Evolutionary conservation across 2,888 invertebrate species (phyloP).

Genomic region (Noctua comes): DNA sequence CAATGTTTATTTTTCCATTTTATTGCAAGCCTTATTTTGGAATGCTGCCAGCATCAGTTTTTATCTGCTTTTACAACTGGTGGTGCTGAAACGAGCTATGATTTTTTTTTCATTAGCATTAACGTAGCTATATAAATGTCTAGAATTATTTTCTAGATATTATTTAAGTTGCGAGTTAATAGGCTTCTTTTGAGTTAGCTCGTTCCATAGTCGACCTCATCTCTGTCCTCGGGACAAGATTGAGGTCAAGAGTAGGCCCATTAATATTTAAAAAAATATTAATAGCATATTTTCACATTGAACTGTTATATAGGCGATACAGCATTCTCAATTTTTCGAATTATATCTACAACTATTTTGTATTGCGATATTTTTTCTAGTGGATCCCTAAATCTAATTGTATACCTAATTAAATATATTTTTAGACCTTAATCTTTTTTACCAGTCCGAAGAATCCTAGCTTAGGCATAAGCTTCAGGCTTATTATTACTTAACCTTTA

Average conservation of each 20-base stretch:
- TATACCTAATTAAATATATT: not conserved
- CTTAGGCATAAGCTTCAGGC: not conserved
- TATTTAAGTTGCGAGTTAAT: not conserved
- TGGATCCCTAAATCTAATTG: not conserved
- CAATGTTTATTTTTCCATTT: slow-evolving; percentile 7
- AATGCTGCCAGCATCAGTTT: slow-evolving; percentile 7
- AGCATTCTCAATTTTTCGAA: not conserved
- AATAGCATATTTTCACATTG: not conserved
- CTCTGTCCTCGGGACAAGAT: not conserved
- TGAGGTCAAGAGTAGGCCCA: not conserved
- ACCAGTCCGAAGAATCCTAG: not conserved
- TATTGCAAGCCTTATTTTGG: not conserved
- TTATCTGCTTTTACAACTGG: not conserved
- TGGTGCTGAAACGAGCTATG: not conserved
- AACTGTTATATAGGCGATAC: not conserved
- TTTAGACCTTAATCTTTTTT: not conserved
- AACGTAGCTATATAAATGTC: not conserved
- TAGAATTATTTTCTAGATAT: not conserved
- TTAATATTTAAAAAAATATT: not conserved
- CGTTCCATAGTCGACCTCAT: not conserved
- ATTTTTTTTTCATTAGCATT: not conserved
- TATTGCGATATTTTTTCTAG: not conserved
- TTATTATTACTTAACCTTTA: slow-evolving; percentile 14
- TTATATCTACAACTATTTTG: not conserved
- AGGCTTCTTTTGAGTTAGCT: not conserved